Base-by-base conservation (phyloP, 2,797 vertebrate genomes). In the Syndactyla subalaris region DNA sequence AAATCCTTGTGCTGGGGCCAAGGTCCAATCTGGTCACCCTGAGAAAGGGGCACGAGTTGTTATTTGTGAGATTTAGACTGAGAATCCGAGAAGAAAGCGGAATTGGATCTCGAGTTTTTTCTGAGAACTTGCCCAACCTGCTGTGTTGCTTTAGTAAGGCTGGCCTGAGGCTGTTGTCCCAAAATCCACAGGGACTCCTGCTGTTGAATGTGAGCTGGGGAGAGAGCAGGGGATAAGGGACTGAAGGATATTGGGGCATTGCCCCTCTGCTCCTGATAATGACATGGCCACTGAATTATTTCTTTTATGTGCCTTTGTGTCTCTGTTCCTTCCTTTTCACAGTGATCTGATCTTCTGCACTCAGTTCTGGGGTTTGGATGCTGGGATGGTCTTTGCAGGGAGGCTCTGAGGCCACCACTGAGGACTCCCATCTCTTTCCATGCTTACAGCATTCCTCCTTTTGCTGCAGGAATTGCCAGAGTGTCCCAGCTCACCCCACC, bases 151-250 rank as follows among this genome's bases (percentile, higher is more conserved):
- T 14, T 7, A 1, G 1, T 8, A 32, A 46, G 46, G 23, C 23
- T 34, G 54, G 32, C 26, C 71, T 24, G 26, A 26, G 85, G 29
- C 58, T 82, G 41, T 6, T 12, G 13, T 9, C 39, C 21, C 22
- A 58, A 22, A 72, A 16, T 0, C 14, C 6, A 0, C 3, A 36
- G 62, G 51, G 12, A 2, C 19, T 54, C 6, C 70, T 52, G 3
- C 41, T 20, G 0, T 4, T 34, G 19, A 7, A 10, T 3, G 9
- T 8, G 54, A 46, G 9, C 20, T 15, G 3, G 27, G 41, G 43
- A 58, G 65, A 55, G 48, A 51, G 74, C 10, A 3, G 27, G n/a
- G 59, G 12, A 3, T 2, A 2, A 32, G 15, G 45, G 5, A 14
- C 30, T 23, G 57, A 27, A 63, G 78, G 20, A 9, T 26, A 8